A percentile compares a stretch with the other conserved stretches of the same genome.
Evolutionary conservation across 2,113 vertebrate species (phyloP).

Genomic region (Myotis lucifugus): DNA sequence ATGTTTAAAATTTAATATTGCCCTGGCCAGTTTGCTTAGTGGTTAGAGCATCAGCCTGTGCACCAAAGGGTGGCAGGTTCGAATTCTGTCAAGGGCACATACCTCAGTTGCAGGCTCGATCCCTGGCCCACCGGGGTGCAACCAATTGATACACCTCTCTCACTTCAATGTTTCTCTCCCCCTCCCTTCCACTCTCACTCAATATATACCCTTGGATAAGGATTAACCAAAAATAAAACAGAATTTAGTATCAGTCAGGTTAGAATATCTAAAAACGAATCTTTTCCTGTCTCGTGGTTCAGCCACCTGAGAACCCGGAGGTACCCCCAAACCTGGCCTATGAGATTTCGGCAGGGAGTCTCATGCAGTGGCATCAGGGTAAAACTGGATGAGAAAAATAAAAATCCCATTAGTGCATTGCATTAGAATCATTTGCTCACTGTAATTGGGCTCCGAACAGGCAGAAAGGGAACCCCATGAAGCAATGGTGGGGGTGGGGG

Average conservation of each 20-base stretch:
- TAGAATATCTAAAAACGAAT: not conserved
- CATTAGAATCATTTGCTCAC: conserved; percentile 26
- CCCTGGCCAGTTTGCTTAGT: too few relatives aligned
- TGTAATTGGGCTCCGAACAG: conserved; percentile 7
- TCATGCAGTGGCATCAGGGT: not conserved
- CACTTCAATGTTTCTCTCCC: too few relatives aligned
- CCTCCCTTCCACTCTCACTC: too few relatives aligned
- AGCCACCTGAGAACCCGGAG: not conserved
- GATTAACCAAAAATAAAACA: too few relatives aligned
- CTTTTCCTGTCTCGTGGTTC: not conserved
- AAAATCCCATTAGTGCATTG: not conserved
- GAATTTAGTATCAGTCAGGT: not conserved
- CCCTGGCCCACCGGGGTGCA: too few relatives aligned
- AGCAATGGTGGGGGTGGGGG: conserved; percentile 71
- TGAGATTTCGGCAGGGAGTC: not conserved
- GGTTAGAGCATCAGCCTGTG: too few relatives aligned
- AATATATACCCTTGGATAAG: too few relatives aligned
- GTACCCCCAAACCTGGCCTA: too few relatives aligned
- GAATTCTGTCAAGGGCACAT: too few relatives aligned
- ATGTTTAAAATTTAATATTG: not conserved
- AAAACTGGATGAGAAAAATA: not conserved
- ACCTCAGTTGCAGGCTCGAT: too few relatives aligned
- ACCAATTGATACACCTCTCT: too few relatives aligned
- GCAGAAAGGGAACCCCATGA: conserved; percentile 56
- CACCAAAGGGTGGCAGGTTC: too few relatives aligned